Conservation (phyloP, 2,888 invertebrate species). For the Agriotes lineatus region DNA sequence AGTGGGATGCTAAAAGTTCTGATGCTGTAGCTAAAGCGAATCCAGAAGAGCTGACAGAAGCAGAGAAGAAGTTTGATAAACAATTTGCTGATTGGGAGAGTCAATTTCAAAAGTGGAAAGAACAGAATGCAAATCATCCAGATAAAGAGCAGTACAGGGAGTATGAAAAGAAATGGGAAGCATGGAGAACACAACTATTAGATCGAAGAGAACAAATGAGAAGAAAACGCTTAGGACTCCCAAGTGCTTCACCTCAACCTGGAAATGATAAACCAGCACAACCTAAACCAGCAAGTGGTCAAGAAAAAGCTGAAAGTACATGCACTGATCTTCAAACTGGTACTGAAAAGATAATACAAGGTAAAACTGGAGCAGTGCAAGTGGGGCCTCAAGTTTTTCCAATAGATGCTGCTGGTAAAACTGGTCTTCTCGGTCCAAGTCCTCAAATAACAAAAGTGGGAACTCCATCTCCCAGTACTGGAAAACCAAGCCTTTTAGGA, state of each 20-base stretch:
- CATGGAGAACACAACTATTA: slow-evolving; percentile 82
- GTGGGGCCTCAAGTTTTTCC: slow-evolving; percentile 1
- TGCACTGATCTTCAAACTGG: too few species aligned
- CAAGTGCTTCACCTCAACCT: slow-evolving; percentile 43
- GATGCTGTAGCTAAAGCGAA: slow-evolving; percentile 51
- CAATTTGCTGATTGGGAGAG: slow-evolving; percentile 94
- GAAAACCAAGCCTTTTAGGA: neutral
- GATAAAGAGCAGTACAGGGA: slow-evolving; percentile 87
- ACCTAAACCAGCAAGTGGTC: slow-evolving; percentile 6
- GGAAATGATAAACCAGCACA: slow-evolving; percentile 37
- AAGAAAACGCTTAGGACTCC: slow-evolving; percentile 69
- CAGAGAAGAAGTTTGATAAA: slow-evolving; percentile 88
- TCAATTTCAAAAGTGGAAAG: slow-evolving; percentile 92
- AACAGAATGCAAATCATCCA: slow-evolving; percentile 91
- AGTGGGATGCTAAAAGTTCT: slow-evolving; percentile 33
- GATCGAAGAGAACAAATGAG: slow-evolving; percentile 88
- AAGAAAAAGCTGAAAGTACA: neutral
- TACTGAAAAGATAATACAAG: neutral
- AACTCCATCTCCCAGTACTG: too few species aligned
- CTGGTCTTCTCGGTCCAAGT: neutral
- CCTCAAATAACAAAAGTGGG: too few species aligned
- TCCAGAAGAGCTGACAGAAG: slow-evolving; percentile 68
- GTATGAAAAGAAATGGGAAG: slow-evolving; percentile 91
- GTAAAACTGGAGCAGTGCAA: neutral
- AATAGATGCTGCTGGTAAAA: neutral